Conservation (phyloP, 2,888 invertebrate species). For the Tipula confusa region DNA sequence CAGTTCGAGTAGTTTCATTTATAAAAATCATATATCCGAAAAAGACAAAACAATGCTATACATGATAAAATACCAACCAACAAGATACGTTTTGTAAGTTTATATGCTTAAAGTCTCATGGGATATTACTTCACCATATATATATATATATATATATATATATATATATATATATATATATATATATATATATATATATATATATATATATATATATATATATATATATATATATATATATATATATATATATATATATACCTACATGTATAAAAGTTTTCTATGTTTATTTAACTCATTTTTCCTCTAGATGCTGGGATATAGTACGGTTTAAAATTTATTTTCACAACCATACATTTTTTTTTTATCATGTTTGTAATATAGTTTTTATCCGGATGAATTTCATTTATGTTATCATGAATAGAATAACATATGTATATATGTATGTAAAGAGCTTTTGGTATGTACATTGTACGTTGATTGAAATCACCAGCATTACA, state of each 20-base stretch:
- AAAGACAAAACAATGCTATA: not conserved
- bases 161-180: too few relatives aligned
- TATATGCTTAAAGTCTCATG: not conserved
- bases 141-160: too few relatives aligned
- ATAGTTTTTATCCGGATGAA: not conserved
- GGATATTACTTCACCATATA: not conserved
- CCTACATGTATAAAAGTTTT: not conserved
- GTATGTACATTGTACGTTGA: not conserved
- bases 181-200: too few relatives aligned
- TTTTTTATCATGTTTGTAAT: not conserved
- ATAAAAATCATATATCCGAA: not conserved
- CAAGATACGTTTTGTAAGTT: not conserved
- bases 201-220: too few relatives aligned
- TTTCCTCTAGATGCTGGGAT: not conserved
- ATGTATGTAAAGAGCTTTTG: not conserved
- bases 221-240: too few relatives aligned
- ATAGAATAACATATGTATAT: not conserved
- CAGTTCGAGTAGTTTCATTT: not conserved
- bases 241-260: too few relatives aligned
- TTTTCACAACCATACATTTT: not conserved
- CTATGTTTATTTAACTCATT: conserved; percentile 9
- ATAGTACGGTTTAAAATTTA: not conserved
- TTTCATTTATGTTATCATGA: not conserved
- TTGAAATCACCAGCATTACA: not conserved
- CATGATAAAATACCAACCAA: not conserved